Percentiles rank a stretch among this genome's conserved stretches.
phyloP scores from a whole-genome alignment of 2,113 vertebrate genomes.

The Tetrao urogallus region DNA sequence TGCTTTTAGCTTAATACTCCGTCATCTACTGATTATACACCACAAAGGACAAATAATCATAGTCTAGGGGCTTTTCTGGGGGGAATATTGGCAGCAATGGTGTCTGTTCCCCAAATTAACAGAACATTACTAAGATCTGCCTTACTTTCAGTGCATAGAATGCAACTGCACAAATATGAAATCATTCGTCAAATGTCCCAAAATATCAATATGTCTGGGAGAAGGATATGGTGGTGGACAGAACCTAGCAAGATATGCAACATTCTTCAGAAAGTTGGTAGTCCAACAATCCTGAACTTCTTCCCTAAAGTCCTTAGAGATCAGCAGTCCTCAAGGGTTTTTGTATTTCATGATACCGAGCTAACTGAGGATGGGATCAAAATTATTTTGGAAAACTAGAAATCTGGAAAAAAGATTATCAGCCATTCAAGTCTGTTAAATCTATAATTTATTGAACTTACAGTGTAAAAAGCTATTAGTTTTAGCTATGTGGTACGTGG shows the following conservation, averaged over 20 bases:
- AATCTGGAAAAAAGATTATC: neutral
- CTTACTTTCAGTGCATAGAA: neutral
- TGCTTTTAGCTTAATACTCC: neutral
- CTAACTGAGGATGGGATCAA: neutral
- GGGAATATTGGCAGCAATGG: neutral
- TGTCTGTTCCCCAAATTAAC: neutral
- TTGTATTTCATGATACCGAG: neutral
- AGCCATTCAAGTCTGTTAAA: neutral
- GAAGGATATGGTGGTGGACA: neutral
- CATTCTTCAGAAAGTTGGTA: neutral
- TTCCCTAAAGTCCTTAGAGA: neutral
- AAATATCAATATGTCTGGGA: neutral
- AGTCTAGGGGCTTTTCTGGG: neutral
- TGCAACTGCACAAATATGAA: neutral
- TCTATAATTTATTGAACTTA: neutral
- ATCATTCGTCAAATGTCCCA: neutral
- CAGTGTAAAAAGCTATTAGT: neutral
- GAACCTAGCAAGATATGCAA: neutral
- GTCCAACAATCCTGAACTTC: neutral
- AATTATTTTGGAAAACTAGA: neutral
- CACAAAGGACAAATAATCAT: neutral
- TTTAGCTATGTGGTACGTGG: neutral
- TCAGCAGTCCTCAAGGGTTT: neutral
- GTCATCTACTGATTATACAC: neutral
- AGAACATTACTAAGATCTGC: neutral